phyloP scores from a whole-genome alignment of 2,797 vertebrate species.

The Allobates femoralis region DNA sequence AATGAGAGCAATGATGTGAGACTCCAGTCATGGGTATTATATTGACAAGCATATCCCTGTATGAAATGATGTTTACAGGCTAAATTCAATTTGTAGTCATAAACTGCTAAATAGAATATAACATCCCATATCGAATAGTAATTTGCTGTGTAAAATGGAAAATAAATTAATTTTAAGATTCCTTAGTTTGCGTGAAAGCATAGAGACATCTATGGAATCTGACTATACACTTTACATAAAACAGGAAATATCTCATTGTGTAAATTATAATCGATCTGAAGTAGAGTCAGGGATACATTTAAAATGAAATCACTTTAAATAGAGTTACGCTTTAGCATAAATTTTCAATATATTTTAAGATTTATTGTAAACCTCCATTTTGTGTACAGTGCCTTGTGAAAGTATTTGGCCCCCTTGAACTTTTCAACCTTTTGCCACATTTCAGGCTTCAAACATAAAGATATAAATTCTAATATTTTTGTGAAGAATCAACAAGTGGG shows the following conservation, averaged over 20 bases:
- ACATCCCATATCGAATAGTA: neutral
- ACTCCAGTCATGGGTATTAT: neutral
- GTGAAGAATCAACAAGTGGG: too few relatives aligned
- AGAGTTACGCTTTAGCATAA: too few relatives aligned
- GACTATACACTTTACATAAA: neutral
- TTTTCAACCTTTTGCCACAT: too few relatives aligned
- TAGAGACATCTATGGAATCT: neutral
- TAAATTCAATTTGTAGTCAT: slow-evolving; percentile 9
- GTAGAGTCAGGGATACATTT: too few relatives aligned
- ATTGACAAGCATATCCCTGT: neutral
- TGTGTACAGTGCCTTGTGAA: too few relatives aligned
- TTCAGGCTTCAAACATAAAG: too few relatives aligned
- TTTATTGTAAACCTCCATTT: too few relatives aligned
- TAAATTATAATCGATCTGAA: too few relatives aligned
- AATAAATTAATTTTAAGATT: neutral
- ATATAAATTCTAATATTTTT: too few relatives aligned
- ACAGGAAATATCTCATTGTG: neutral
- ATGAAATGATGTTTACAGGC: neutral
- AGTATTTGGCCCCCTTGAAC: too few relatives aligned
- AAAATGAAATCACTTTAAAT: too few relatives aligned
- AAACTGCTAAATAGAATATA: neutral
- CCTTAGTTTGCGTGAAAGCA: neutral
- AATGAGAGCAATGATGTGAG: neutral
- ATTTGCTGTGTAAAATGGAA: slow-evolving; percentile 15
- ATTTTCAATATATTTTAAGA: too few relatives aligned